Conservation (phyloP, 2,888 invertebrate species). For the Abscondita cerata region DNA sequence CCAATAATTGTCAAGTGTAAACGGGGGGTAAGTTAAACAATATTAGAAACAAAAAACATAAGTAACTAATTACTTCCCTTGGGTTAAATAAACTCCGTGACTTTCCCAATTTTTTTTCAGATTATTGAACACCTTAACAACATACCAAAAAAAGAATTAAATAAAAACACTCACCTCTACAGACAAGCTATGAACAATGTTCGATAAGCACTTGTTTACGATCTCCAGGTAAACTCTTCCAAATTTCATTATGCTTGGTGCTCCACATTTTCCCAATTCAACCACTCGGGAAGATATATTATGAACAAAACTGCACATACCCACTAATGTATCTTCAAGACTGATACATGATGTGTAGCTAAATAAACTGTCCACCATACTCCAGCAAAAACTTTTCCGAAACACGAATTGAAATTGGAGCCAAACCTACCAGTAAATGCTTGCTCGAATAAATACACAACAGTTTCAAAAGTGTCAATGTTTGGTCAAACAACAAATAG, state of each 20-base stretch:
- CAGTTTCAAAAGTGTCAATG: constrained; percentile 34
- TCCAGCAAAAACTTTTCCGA: no score
- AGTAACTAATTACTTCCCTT: no score
- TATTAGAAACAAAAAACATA: no score
- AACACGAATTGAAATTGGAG: no score
- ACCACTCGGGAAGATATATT: not conserved
- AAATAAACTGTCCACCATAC: no score
- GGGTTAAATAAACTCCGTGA: no score
- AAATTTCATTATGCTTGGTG: not conserved
- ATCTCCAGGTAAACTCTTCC: not conserved
- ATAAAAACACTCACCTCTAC: constrained; percentile 40
- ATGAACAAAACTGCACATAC: not conserved
- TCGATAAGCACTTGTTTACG: not conserved
- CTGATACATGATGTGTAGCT: not conserved
- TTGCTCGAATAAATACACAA: constrained; percentile 47
- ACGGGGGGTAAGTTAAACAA: no score
- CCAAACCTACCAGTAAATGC: no score
- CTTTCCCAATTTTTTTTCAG: no score
- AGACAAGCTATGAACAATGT: not conserved
- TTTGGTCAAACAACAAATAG: not conserved
- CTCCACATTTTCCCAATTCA: not conserved
- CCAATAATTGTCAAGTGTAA: no score
- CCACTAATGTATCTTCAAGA: not conserved
- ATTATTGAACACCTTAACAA: no score
- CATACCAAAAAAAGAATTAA: no score